A percentile compares a stretch with the other conserved stretches of the same genome.
Conservation (phyloP, 1,140 invertebrate genomes). For the Hyles vespertilio region DNA sequence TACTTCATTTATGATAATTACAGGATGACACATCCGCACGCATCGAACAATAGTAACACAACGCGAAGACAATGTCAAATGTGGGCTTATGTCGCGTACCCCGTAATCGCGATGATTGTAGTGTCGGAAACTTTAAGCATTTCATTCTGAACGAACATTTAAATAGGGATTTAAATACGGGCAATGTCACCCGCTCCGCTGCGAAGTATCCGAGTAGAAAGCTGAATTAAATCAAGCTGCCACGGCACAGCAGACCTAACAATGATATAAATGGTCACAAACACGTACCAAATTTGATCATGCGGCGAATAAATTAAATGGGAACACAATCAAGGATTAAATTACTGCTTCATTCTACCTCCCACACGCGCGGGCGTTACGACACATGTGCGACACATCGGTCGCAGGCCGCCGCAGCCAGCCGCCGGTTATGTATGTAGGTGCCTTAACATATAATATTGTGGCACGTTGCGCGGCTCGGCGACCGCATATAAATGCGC, state of each 20-base stretch:
- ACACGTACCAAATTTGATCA: slow-evolving; percentile 66
- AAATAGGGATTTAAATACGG: slow-evolving; percentile 24
- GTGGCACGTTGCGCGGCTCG: slow-evolving; percentile 62
- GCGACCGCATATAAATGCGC: slow-evolving; percentile 70
- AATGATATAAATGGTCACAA: slow-evolving; percentile 58
- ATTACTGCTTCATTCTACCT: slow-evolving; percentile 65
- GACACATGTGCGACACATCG: slow-evolving; percentile 58
- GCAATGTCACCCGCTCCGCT: slow-evolving; percentile 25
- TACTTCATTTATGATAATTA: neutral
- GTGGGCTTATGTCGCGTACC: slow-evolving; percentile 25
- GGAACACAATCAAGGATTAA: slow-evolving; percentile 71
- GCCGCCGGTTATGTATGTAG: slow-evolving; percentile 39
- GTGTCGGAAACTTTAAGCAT: slow-evolving; percentile 7
- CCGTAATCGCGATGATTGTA: slow-evolving; percentile 26
- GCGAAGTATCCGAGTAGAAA: slow-evolving; percentile 24
- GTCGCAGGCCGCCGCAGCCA: slow-evolving; percentile 22
- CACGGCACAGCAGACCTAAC: slow-evolving; percentile 25
- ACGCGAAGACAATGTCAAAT: slow-evolving; percentile 10
- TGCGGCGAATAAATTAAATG: slow-evolving; percentile 67
- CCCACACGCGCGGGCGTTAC: slow-evolving; percentile 54
- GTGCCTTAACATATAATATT: slow-evolving; percentile 63
- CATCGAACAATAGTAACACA: neutral
- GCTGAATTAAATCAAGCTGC: slow-evolving; percentile 47
- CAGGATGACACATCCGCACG: slow-evolving; percentile 1
- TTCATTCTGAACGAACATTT: slow-evolving; percentile 23